Conservation (phyloP, 2,113 vertebrate species). For the Herpetotheres cachinnans region DNA sequence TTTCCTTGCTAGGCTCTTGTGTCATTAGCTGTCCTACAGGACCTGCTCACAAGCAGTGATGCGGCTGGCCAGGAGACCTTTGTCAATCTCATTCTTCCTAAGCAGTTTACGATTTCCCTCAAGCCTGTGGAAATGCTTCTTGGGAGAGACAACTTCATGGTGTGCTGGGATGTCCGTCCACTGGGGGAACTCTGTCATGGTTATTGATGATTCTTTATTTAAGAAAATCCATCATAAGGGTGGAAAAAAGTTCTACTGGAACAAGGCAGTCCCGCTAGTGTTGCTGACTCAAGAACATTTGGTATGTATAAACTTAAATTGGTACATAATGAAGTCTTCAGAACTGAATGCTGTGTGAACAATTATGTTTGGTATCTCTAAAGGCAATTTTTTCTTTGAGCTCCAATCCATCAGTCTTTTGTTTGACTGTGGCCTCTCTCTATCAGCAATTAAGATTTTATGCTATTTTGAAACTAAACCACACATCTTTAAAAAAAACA, state of each 20-base stretch:
- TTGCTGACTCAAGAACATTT: constrained; percentile 32
- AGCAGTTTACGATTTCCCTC: constrained; percentile 54
- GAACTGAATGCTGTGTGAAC: not conserved
- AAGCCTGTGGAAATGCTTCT: constrained; percentile 45
- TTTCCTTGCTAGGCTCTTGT: constrained; percentile 24
- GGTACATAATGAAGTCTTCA: constrained; percentile 11
- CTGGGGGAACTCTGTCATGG: not conserved
- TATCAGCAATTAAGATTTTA: not conserved
- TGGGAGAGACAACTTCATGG: not conserved
- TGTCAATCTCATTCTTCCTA: constrained; percentile 55
- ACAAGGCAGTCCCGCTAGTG: not conserved
- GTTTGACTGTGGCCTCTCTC: not conserved
- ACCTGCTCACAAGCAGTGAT: constrained; percentile 46
- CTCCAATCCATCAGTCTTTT: not conserved
- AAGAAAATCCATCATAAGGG: not conserved
- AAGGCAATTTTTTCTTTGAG: not conserved
- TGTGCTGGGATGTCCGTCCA: not conserved
- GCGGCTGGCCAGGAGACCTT: not conserved
- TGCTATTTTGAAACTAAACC: not conserved
- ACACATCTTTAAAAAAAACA: not conserved
- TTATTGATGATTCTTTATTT: constrained; percentile 26
- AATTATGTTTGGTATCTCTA: not conserved
- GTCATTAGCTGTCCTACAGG: constrained; percentile 54
- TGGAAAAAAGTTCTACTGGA: not conserved
- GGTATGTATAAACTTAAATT: constrained; percentile 13